Percentiles rank a stretch among this genome's conserved stretches.
These are phyloP conservation scores for Melanostigma gelatinosum DNA, from an alignment of 2,113 vertebrate species.

Conservation along the genomic window DNA sequence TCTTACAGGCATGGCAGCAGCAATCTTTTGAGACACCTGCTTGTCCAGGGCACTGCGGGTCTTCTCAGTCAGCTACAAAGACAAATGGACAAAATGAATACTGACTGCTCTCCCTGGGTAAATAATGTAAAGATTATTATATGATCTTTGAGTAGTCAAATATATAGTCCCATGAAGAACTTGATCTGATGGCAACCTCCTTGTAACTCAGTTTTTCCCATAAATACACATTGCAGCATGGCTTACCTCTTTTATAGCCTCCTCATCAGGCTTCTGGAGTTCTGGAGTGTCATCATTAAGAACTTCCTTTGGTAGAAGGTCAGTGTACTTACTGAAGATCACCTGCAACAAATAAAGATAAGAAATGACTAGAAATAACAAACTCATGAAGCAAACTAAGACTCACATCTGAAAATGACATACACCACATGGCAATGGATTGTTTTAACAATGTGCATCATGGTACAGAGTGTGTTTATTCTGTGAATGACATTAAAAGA, in stretches of 20 bases:
- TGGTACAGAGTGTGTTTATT: neutral
- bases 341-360: constrained; percentile 82
- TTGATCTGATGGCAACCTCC: neutral
- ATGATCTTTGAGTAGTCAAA: neutral
- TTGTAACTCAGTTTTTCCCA: neutral
- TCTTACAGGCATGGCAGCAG: constrained; percentile 98
- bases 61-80: constrained; percentile 94
- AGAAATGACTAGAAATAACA: constrained; percentile 1
- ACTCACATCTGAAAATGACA: neutral
- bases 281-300: constrained; percentile 92
- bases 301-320: constrained; percentile 96
- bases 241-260: constrained; percentile 92
- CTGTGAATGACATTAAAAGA: neutral
- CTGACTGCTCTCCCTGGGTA: neutral
- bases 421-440: neutral
- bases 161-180: neutral
- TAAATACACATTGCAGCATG: neutral
- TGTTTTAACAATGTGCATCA: neutral
- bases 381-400: neutral
- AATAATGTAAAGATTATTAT: neutral
- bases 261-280: constrained; percentile 93
- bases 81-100: neutral
- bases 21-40: constrained; percentile 96
- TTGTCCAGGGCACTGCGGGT: constrained; percentile 94
- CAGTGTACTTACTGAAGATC: constrained; percentile 97